Conservation (phyloP, 1,140 invertebrate species). For the Achroia grisella region DNA sequence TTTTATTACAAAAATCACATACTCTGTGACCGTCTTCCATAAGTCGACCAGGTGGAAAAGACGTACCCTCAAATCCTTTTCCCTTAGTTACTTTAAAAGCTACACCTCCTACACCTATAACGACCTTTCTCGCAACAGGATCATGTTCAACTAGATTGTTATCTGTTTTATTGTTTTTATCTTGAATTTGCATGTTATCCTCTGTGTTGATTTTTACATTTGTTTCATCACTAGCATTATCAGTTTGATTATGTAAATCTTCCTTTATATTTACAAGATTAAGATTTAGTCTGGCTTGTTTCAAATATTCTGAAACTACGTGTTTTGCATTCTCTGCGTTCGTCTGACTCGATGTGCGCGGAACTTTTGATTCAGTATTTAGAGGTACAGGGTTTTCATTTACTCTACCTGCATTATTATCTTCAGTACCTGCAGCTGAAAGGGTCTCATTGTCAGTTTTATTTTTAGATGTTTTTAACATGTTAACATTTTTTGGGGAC, state of each 20-base stretch:
- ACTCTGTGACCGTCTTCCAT: slow-evolving; percentile 86
- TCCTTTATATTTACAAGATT: slow-evolving; percentile 69
- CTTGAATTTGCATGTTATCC: slow-evolving; percentile 42
- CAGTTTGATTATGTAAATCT: slow-evolving; percentile 30
- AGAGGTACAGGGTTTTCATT: slow-evolving; percentile 10
- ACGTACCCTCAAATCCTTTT: slow-evolving; percentile 56
- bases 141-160: slow-evolving; percentile 49
- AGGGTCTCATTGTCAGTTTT: slow-evolving; percentile 13
- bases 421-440: slow-evolving; percentile 10
- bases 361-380: slow-evolving; percentile 27
- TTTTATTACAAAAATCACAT: slow-evolving; percentile 92
- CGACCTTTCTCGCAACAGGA: slow-evolving; percentile 66
- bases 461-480: slow-evolving; percentile 12
- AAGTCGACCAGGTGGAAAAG: slow-evolving; percentile 68
- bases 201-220: slow-evolving; percentile 34
- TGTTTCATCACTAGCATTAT: slow-evolving; percentile 44
- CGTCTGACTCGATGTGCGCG: slow-evolving; percentile 29
- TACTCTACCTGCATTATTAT: slow-evolving; percentile 16
- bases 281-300: slow-evolving; percentile 69
- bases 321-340: slow-evolving; percentile 74
- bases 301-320: slow-evolving; percentile 77
- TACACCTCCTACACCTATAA: slow-evolving; percentile 68
- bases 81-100: slow-evolving; percentile 66
- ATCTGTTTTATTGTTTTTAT: slow-evolving; percentile 25
- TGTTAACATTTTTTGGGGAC: slow-evolving; percentile 10